A percentile compares a stretch with the other conserved stretches of the same genome.
phyloP scores from a whole-genome alignment of 2,888 invertebrate species.

The Erebia ligea region DNA sequence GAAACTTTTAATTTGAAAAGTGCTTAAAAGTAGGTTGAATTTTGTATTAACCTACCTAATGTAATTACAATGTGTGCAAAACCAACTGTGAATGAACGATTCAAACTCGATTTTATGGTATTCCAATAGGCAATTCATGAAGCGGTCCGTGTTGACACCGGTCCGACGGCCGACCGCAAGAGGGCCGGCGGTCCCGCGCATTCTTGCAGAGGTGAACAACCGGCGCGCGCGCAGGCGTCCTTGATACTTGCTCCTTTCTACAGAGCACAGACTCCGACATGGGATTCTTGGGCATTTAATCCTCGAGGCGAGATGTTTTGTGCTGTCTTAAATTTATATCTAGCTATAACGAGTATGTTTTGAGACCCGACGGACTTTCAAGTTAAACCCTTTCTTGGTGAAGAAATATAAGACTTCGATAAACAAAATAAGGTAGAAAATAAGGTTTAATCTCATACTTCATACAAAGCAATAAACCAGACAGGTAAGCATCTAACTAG shows the following conservation, averaged over 20 bases:
- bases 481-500: background rate
- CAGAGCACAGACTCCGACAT: conserved; percentile 49
- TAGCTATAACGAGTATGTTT: background rate
- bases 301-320: conserved; percentile 29
- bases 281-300: conserved; percentile 31
- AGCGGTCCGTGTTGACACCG: conserved; percentile 44
- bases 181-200: conserved; percentile 64
- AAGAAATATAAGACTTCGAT: no score
- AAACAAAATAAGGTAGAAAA: background rate
- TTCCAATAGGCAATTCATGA: conserved; percentile 37
- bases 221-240: conserved; percentile 68
- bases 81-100: conserved; percentile 24
- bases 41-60: no score
- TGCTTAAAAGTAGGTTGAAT: no score
- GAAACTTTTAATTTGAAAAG: no score
- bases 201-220: conserved; percentile 78
- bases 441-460: background rate
- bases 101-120: conserved; percentile 28
- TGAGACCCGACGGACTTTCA: background rate
- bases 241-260: conserved; percentile 77
- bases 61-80: background rate
- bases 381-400: background rate
- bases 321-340: background rate
- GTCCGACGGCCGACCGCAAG: conserved; percentile 66
- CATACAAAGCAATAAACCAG: background rate